Evolutionary conservation across 2,888 invertebrate genomes (phyloP), one percentile per base, ranked within the genome.

Genomic region (Papilio gigon): DNA sequence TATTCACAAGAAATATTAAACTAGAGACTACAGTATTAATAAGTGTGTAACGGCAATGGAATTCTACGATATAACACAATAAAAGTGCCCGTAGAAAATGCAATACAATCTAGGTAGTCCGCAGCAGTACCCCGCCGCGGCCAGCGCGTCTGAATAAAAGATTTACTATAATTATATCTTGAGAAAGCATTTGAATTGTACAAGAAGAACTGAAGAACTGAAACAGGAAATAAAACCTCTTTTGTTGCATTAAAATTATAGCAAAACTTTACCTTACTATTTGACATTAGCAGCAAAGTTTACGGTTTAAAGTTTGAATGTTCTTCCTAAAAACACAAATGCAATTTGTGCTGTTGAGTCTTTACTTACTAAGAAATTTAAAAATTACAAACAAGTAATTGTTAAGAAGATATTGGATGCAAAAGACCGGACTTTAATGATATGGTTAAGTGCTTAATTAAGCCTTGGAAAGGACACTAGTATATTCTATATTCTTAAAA

Each of bases 241-340:
- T 62, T 62, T 62, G 61, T 62, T 62, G 42, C 12, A 62, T 44
- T 62, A 44, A 62, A 62, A 62, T 62, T 62, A 62, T 62, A 30
- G 17, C 30, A 44, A 62, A 62, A 62, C 27, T 62, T 62, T 30
- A 44, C 17, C 44, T 30, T 30, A 62, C 42, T 62, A 61, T 61
- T 44, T 62, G 61, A 62, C 61, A 42, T 42, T 30, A 42, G 17
- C 53, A 2, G 9, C 53, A 27, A 40, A 62, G 30, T 62, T 62
- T 30, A 20, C 9, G 35, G 58, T 11, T 61, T 25, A 42, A 61
- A 53, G 27, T 27, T 53, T n/a, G 27, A 53, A 53, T 53, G 50
- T 53, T 12, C 14, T n/a, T 27, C 50, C 14, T 2, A 14, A 27
- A 53, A 53, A 56, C n/a, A 17, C 53, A n/a, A 27, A 30, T 56